Conservation (phyloP, 2,888 invertebrate genomes). For the Bimastos eiseni region DNA sequence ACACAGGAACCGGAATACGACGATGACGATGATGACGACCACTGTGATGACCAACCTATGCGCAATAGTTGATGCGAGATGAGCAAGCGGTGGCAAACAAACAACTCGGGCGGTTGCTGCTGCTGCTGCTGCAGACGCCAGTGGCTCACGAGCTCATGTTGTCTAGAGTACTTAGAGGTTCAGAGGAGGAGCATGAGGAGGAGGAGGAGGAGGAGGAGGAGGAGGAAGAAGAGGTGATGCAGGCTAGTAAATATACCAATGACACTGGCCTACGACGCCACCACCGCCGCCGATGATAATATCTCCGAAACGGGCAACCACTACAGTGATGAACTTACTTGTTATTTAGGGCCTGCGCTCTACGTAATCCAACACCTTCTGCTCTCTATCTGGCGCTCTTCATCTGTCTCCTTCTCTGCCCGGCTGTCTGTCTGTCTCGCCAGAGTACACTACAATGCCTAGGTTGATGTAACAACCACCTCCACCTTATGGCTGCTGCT, state of each 20-base stretch:
- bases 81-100: neutral
- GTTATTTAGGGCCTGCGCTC: constrained; percentile 8
- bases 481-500: neutral
- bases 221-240: neutral
- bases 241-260: constrained; percentile 17
- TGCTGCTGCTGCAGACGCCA: constrained; percentile 1
- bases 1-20: neutral
- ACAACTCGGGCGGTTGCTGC: neutral
- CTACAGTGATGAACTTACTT: constrained; percentile 23
- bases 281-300: neutral
- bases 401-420: neutral
- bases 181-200: too few relatives aligned
- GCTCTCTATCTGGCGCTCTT: neutral
- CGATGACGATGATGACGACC: neutral
- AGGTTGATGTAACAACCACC: constrained; percentile 19
- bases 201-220: too few relatives aligned
- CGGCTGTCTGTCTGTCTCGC: neutral
- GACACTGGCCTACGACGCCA: neutral
- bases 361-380: constrained; percentile 19
- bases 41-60: neutral
- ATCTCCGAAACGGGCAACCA: neutral
- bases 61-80: neutral
- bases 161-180: neutral
- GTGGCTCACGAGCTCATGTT: neutral
- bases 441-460: constrained; percentile 24